phyloP scores from a whole-genome alignment of 2,797 vertebrate genomes.

The Meda fulgida region DNA sequence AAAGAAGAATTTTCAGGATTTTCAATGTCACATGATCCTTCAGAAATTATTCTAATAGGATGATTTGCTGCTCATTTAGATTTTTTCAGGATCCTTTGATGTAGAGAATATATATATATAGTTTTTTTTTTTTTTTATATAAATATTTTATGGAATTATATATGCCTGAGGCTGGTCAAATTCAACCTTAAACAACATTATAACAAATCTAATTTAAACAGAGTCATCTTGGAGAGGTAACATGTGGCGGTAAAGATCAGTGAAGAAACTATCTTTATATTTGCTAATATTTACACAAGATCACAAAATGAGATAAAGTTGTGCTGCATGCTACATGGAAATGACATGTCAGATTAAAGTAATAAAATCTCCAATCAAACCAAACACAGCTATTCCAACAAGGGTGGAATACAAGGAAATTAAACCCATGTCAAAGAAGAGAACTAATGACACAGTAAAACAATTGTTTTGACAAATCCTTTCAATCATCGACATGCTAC shows the following conservation, averaged over 20 bases:
- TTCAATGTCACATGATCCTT: neutral
- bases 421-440: slow-evolving; percentile 4
- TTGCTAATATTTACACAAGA: neutral
- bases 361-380: neutral
- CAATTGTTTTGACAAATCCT: neutral
- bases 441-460: slow-evolving; percentile 22
- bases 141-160: too few relatives aligned
- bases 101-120: too few relatives aligned
- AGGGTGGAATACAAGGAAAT: neutral
- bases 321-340: neutral
- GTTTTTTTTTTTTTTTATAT: too few relatives aligned
- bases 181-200: neutral
- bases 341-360: neutral
- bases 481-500: slow-evolving; percentile 15
- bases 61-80: neutral
- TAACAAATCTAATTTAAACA: neutral
- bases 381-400: neutral
- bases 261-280: neutral
- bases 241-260: neutral
- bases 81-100: neutral
- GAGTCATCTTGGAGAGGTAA: neutral
- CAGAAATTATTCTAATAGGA: neutral
- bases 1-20: too few relatives aligned
- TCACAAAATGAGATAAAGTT: neutral
- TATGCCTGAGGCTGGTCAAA: neutral